Evolutionary conservation across 1,140 invertebrate genomes (phyloP), one percentile per base, ranked within the genome.

Genomic region (Campodea augens): DNA sequence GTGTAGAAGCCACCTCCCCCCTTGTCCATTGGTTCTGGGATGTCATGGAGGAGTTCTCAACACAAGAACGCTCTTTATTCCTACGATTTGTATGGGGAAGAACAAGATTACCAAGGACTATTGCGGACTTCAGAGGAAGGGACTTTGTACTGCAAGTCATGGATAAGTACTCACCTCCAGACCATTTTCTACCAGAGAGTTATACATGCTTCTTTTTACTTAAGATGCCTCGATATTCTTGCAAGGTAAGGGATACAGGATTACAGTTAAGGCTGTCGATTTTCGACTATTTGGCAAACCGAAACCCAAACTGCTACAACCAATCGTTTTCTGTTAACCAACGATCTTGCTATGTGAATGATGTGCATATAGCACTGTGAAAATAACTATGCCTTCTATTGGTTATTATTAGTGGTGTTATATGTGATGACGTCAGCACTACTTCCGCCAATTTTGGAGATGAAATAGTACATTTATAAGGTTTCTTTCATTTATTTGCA

Each of bases 21-120:
- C 64, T 97, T 3, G 81, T 95, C 43, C 77, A 80, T 51, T 96
- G 90, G 90, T 92, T 97, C 68, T 97, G 90, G 91, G 90, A 95
- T 61, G 88, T 93, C 12, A 95, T 97, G 90, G 90, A 95, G 64
- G 90, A 96, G 63, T 84, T 95, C 66, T 79, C 68, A 51, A 90
- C 77, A 60, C 76, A 81, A 57, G 91, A 96, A 63, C 73, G 90
- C 47, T 92, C 89, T 0, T 62, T 97, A 19, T 96, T 97, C 62
- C 66, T 97, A 43, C 73, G 91, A 49, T 97, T 96, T 63, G 90
- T 95, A 19, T 97, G 90, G 91, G 91, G 90, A 20, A 71, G 91
- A 46, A 96, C 90, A 1, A 67, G 91, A 19, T 64, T 97, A 41
- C 91, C 91, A 4, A 71, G 90, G 47, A 92, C 88, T 20, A 91